phyloP scores from a whole-genome alignment of 2,888 invertebrate genomes.

The Euzetes globulus region DNA sequence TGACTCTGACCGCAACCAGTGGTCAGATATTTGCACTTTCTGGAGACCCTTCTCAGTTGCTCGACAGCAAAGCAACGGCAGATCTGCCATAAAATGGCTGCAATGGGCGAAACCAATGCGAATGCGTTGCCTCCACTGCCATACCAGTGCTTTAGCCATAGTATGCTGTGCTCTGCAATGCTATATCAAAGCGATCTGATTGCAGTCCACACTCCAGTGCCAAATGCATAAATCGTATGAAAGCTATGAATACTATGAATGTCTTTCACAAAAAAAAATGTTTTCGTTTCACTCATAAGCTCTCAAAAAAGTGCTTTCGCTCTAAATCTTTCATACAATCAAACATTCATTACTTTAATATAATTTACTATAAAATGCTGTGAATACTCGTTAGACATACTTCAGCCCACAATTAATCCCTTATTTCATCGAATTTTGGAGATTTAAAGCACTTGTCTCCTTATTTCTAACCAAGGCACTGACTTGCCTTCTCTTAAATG shows the following conservation, averaged over 20 bases:
- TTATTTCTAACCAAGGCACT: too few species aligned
- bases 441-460: too few species aligned
- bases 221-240: not conserved
- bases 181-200: not conserved
- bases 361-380: too few species aligned
- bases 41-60: not conserved
- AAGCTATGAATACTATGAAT: not conserved
- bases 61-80: not conserved
- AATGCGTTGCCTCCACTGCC: slow-evolving; percentile 4
- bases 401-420: too few species aligned
- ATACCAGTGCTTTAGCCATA: slow-evolving; percentile 8
- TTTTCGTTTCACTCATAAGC: too few species aligned
- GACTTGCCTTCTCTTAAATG: too few species aligned
- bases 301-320: too few species aligned
- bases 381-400: too few species aligned
- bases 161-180: slow-evolving; percentile 5
- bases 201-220: slow-evolving; percentile 4
- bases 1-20: not conserved
- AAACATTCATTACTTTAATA: too few species aligned
- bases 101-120: slow-evolving; percentile 2
- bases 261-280: too few species aligned
- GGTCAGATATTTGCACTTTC: slow-evolving; percentile 4
- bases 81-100: slow-evolving; percentile 20
- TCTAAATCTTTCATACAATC: too few species aligned
- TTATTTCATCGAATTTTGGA: too few species aligned